Evolutionary conservation across 2,888 invertebrate species (phyloP).

Genomic region (Helleia helle): DNA sequence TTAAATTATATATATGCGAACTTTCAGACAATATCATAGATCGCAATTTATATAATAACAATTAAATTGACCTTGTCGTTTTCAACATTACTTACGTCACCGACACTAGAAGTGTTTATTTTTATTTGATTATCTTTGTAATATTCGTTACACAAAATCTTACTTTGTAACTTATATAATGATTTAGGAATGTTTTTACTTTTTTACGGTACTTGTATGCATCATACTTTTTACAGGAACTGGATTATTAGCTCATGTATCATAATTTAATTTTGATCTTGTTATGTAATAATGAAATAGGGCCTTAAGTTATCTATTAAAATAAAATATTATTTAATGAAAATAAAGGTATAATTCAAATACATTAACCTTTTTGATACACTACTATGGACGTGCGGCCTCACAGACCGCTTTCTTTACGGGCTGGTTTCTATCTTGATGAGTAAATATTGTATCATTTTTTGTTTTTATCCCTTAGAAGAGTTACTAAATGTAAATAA

Average conservation of each 20-base stretch:
- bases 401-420: too few relatives aligned
- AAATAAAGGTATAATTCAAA: neutral
- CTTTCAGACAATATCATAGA: conserved; percentile 13
- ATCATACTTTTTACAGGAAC: too few relatives aligned
- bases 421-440: too few relatives aligned
- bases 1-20: conserved; percentile 15
- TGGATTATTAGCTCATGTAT: neutral
- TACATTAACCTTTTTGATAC: too few relatives aligned
- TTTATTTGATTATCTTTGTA: conserved; percentile 13
- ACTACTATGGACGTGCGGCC: too few relatives aligned
- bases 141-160: conserved; percentile 11
- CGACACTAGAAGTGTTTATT: conserved; percentile 24
- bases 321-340: too few relatives aligned
- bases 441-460: too few relatives aligned
- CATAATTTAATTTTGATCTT: neutral
- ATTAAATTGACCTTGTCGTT: conserved; percentile 56
- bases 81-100: conserved; percentile 63
- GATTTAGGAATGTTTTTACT: neutral
- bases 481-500: too few relatives aligned
- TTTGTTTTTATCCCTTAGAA: too few relatives aligned
- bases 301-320: too few relatives aligned
- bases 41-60: conserved; percentile 31
- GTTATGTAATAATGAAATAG: conserved; percentile 2
- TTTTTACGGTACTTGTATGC: too few relatives aligned
- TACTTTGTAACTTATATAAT: conserved; percentile 9